phyloP scores from a whole-genome alignment of 2,113 vertebrate species.

The Siniperca knerii region DNA sequence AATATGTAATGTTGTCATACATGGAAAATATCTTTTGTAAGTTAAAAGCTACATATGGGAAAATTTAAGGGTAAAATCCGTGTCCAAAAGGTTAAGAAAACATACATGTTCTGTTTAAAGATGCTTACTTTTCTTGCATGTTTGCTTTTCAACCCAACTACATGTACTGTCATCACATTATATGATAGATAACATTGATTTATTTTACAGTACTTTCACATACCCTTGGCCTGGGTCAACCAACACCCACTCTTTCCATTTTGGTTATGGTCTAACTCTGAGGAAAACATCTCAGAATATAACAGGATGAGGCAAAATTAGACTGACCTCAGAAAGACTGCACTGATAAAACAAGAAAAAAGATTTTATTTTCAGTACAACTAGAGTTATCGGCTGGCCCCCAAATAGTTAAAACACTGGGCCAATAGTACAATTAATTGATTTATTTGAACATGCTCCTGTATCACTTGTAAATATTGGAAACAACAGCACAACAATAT shows the following conservation, averaged over 20 bases:
- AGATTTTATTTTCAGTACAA: not conserved
- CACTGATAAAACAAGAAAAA: not conserved
- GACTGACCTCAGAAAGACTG: not conserved
- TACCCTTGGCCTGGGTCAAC: not conserved
- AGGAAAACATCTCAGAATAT: slow-evolving; percentile 28
- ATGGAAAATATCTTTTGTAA: not conserved
- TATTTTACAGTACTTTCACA: slow-evolving; percentile 10
- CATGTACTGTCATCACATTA: slow-evolving; percentile 37
- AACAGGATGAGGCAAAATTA: not conserved
- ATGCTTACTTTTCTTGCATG: slow-evolving; percentile 2
- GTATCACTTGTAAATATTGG: not conserved
- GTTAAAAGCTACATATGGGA: not conserved
- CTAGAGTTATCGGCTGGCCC: not conserved
- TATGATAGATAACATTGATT: slow-evolving; percentile 5
- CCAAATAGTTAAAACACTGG: not conserved
- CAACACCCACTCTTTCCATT: slow-evolving; percentile 6
- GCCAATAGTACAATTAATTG: not conserved
- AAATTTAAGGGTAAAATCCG: not conserved
- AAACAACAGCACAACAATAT: not conserved
- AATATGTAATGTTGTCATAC: slow-evolving; percentile 17
- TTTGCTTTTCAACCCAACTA: slow-evolving; percentile 12
- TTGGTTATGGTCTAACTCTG: slow-evolving; percentile 6
- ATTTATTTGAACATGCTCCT: not conserved
- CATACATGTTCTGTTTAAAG: slow-evolving; percentile 11
- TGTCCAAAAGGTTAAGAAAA: slow-evolving; percentile 24